These are phyloP conservation scores for Mormoops blainvillei DNA, from an alignment of 2,113 vertebrate genomes.

Conservation along the genomic window DNA sequence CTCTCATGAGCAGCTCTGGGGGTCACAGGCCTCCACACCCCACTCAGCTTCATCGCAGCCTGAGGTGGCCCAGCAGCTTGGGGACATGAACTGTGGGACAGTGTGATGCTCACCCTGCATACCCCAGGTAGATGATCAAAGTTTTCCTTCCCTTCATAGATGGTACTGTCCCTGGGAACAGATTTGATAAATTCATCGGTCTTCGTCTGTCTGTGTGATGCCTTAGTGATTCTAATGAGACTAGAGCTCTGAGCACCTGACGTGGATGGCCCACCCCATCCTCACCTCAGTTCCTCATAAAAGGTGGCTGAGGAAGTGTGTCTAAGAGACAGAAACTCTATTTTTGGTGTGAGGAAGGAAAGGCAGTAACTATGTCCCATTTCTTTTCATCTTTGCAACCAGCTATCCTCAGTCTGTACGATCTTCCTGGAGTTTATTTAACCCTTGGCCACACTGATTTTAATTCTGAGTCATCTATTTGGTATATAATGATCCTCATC, in stretches of 20 bases:
- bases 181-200: neutral
- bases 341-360: neutral
- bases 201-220: neutral
- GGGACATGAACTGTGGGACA: neutral
- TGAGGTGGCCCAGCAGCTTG: neutral
- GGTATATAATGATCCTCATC: neutral
- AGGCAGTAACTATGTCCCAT: neutral
- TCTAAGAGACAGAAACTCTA: neutral
- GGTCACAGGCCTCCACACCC: neutral
- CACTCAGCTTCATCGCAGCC: neutral
- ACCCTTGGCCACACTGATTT: neutral
- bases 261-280: accelerated
- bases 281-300: neutral
- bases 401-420: neutral
- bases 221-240: neutral
- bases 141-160: neutral
- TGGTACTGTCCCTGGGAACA: neutral
- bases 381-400: neutral
- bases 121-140: neutral
- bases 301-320: neutral
- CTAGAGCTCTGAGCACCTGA: neutral
- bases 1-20: accelerated
- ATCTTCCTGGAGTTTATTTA: neutral
- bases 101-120: neutral
- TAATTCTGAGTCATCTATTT: neutral